Evolutionary conservation across 2,888 invertebrate genomes (phyloP).

Genomic region (Plebejus melissa): DNA sequence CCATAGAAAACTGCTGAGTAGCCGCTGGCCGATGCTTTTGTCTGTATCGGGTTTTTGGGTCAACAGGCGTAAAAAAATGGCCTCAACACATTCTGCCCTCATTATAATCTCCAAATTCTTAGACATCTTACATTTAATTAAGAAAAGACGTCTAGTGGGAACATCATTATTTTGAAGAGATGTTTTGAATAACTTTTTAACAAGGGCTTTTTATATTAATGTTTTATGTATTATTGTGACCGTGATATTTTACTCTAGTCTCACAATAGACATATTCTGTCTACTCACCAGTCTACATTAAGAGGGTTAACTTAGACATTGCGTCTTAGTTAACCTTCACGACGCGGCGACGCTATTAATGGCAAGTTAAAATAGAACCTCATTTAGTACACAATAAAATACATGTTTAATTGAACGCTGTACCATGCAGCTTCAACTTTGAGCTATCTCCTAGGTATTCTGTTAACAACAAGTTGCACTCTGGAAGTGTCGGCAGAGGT

Average conservation of each 20-base stretch:
- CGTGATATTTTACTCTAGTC: not conserved
- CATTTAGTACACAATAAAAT: too few relatives aligned
- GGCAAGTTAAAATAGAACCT: too few relatives aligned
- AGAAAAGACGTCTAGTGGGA: conserved; percentile 17
- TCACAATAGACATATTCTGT: too few relatives aligned
- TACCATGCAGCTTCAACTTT: too few relatives aligned
- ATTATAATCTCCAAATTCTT: conserved; percentile 7
- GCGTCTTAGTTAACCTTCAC: too few relatives aligned
- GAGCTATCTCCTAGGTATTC: too few relatives aligned
- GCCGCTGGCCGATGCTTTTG: not conserved
- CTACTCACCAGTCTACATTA: too few relatives aligned
- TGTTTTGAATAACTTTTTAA: conserved; percentile 31
- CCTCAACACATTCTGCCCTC: conserved; percentile 5
- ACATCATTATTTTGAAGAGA: conserved; percentile 30
- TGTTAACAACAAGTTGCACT: too few relatives aligned
- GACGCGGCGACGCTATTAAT: too few relatives aligned
- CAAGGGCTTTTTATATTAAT: not conserved
- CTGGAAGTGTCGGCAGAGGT: too few relatives aligned
- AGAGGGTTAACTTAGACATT: too few relatives aligned
- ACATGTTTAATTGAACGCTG: too few relatives aligned
- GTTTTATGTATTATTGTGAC: not conserved
- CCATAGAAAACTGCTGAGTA: not conserved
- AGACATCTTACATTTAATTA: conserved; percentile 5
- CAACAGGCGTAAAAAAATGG: conserved; percentile 12
- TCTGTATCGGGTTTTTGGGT: conserved; percentile 3